Evolutionary conservation across 2,888 invertebrate genomes (phyloP).

Genomic region (Hydroisotoma schaefferi): DNA sequence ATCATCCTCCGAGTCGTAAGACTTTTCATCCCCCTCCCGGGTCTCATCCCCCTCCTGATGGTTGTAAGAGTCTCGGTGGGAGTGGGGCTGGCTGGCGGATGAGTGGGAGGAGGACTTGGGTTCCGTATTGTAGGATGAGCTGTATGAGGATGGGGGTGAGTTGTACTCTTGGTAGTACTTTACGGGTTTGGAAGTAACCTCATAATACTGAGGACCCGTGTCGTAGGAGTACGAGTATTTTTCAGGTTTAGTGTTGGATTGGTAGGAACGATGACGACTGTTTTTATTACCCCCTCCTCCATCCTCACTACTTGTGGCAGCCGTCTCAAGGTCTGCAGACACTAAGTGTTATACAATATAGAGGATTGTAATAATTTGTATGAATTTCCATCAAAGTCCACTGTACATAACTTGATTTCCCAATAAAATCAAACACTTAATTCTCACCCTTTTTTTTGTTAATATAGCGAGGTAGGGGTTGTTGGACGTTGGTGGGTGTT

Average conservation of each 20-base stretch:
- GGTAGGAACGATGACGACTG: slow-evolving; percentile 5
- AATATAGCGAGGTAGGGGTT: too few species aligned
- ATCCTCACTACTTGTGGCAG: too few species aligned
- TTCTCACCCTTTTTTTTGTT: too few species aligned
- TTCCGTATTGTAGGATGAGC: slow-evolving; percentile 11
- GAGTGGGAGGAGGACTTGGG: slow-evolving; percentile 6
- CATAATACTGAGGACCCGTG: slow-evolving; percentile 16
- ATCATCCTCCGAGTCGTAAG: not conserved
- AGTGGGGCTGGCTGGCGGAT: slow-evolving; percentile 7
- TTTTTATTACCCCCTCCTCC: too few species aligned
- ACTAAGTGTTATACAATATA: too few species aligned
- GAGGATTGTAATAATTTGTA: too few species aligned
- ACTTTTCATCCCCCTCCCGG: not conserved
- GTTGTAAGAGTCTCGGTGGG: slow-evolving; percentile 13
- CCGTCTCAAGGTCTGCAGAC: too few species aligned
- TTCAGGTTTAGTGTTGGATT: slow-evolving; percentile 2
- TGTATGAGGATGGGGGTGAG: slow-evolving; percentile 12
- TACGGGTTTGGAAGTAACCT: slow-evolving; percentile 14
- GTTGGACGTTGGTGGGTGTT: too few species aligned
- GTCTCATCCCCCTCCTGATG: slow-evolving; percentile 2
- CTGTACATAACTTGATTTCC: too few species aligned
- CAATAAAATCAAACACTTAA: too few species aligned
- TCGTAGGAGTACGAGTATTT: slow-evolving; percentile 10
- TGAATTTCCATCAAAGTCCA: too few species aligned
- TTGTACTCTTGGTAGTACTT: slow-evolving; percentile 11